Evolutionary conservation across 2,113 vertebrate genomes (phyloP).

Genomic region (Pithys albifrons): DNA sequence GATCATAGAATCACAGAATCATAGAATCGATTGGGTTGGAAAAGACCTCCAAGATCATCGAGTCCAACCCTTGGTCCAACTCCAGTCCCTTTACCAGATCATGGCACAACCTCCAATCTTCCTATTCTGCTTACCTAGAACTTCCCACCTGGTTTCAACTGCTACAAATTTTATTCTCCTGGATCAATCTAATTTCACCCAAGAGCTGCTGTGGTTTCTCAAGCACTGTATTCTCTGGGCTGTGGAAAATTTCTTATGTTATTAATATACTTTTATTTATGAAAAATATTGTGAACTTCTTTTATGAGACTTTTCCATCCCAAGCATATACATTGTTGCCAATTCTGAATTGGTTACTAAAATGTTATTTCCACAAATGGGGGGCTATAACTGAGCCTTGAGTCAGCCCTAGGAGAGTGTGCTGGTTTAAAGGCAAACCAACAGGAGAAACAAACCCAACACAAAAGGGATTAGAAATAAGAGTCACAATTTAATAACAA

Average conservation of each 20-base stretch:
- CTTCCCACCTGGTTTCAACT: not conserved
- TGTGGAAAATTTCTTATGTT: not conserved
- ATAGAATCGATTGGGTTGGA: no score
- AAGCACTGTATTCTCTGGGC: not conserved
- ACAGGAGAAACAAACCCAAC: no score
- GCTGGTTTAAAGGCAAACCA: no score
- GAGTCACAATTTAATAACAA: no score
- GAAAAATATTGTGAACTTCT: not conserved
- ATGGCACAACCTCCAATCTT: not conserved
- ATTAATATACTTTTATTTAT: not conserved
- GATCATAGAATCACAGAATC: no score
- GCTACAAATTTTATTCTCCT: not conserved
- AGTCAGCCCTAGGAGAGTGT: not conserved
- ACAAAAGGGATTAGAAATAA: no score
- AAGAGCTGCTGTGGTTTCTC: not conserved
- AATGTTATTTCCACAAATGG: not conserved
- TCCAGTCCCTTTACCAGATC: no score
- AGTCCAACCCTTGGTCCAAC: no score
- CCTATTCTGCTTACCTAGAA: not conserved
- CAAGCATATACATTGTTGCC: not conserved
- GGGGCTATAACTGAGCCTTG: not conserved
- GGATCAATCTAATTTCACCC: not conserved
- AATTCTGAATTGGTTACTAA: not conserved
- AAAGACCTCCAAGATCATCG: no score
- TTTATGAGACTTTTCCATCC: not conserved